Evolutionary conservation across 2,888 invertebrate genomes (phyloP), one percentile per base, ranked within the genome.

Genomic region (Odontocerum albicorne): DNA sequence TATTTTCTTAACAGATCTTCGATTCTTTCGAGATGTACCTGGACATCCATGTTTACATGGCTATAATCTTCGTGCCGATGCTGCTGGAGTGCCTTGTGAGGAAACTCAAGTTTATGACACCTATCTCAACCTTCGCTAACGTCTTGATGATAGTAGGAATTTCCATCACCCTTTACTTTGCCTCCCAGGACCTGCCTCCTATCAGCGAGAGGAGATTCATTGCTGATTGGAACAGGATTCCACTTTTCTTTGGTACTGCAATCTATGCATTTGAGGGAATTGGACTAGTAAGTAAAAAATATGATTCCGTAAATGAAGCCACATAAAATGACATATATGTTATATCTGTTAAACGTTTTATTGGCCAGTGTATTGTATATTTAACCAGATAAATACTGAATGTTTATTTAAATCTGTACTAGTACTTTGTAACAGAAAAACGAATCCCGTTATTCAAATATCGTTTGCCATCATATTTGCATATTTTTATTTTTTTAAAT

Each of bases 261-360:
- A 85, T 99, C 52, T 99, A 92, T 71, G 92, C 97, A 2, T 98
- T 97, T 67, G 98, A 98, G 77, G 98, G 96, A 59, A 97, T 98
- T 62, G 91, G 91, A 49, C 72, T 92, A 79, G 92, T 89, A 69
- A 82, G 47, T 22, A 22, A 19, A 1, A 3, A 17, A 20, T 40
- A 45, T n/a, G n/a, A n/a, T n/a, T n/a, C n/a, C n/a, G n/a, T n/a
- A n/a, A n/a, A n/a, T n/a, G n/a, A n/a, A n/a, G n/a, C n/a, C n/a
- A n/a, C n/a, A n/a, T n/a, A n/a, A n/a, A n/a, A n/a, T n/a, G n/a
- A n/a, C n/a, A n/a, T n/a, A n/a, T n/a, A n/a, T n/a, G n/a, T n/a
- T n/a, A n/a, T n/a, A n/a, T n/a, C n/a, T n/a, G n/a, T n/a, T n/a
- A n/a, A n/a, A n/a, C n/a, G n/a, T n/a, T n/a, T n/a, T n/a, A n/a